Base-by-base conservation (phyloP, 2,797 vertebrate genomes). In the Poecilia picta region DNA sequence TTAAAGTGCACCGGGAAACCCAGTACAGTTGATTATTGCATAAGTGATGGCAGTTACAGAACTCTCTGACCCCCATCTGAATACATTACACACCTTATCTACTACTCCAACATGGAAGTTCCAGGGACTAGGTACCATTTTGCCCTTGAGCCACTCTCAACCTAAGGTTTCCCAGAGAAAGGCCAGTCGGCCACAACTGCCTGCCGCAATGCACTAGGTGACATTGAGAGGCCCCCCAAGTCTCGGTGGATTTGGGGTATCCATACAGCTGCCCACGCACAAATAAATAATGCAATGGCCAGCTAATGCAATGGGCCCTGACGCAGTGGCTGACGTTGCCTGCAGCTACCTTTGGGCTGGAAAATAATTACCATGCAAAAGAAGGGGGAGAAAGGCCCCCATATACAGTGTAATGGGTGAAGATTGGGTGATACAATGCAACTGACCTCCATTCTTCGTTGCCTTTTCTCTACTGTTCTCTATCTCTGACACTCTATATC, bases 351-450 rank as follows among this genome's bases (percentile, higher is more conserved):
- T 95, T 95, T 95, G 94, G 95, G 95, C 94, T 93, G 93, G 94
- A 94, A 96, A 96, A 96, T 96, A 96, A 96, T 96, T 95, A 96
- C 94, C 93, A 96, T 95, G 95, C 94, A 96, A 94, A 94, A 93
- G 84, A 90, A 84, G 89, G 90, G 81, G 91, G 82, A 45, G 77
- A 87, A 87, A 86, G 88, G 79, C 85, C 89, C 89, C 90, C 89
- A 90, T 93, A 94, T 90, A 94, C 82, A 94, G 92, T 91, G 93
- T 94, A 94, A 94, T 94, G 92, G 95, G 92, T 91, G 90, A 95
- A 94, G 95, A 94, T 94, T 89, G 89, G 94, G 91, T 90, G 91
- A 92, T 94, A 94, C 94, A 94, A 94, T 94, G 91, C 92, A 93
- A 92, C 95, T 94, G 94, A 93, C 94, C 93, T 95, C 92, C 89